These are phyloP conservation scores for Etheostoma cragini DNA, from an alignment of 2,113 vertebrate species.

Conservation along the genomic window DNA sequence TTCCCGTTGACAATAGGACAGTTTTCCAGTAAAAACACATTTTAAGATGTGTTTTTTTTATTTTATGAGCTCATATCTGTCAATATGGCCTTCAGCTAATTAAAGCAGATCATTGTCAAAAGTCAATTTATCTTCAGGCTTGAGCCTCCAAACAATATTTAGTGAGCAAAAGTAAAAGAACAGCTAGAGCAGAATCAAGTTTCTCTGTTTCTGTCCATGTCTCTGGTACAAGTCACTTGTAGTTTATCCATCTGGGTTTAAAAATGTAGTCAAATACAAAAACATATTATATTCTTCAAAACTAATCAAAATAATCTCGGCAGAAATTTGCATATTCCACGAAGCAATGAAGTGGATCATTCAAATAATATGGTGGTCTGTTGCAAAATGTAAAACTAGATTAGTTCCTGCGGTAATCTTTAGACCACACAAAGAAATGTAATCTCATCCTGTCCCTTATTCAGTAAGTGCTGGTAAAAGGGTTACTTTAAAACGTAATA, in stretches of 20 bases:
- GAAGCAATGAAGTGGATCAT: not conserved
- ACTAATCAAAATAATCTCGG: not conserved
- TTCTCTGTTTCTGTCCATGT: not conserved
- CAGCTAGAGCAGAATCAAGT: not conserved
- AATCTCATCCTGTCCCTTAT: not conserved
- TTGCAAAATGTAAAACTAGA: not conserved
- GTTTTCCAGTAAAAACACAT: not conserved
- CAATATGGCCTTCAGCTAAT: not conserved
- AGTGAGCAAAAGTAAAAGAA: not conserved
- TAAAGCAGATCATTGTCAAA: not conserved
- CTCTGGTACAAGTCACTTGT: not conserved
- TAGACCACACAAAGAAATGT: not conserved
- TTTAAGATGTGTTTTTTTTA: not conserved
- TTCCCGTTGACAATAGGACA: not conserved
- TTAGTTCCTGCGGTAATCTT: not conserved
- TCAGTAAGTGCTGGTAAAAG: constrained; percentile 24
- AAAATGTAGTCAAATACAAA: not conserved
- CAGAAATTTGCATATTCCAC: not conserved
- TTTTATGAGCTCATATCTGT: not conserved
- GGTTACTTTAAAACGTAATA: not conserved
- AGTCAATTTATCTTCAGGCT: not conserved
- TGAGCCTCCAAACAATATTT: not conserved
- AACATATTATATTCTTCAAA: not conserved
- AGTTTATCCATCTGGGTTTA: not conserved
- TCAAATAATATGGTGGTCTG: not conserved